A percentile compares a stretch with the other conserved stretches of the same genome.
Evolutionary conservation across 2,113 vertebrate genomes (phyloP).

Genomic region (Sylvia atricapilla): DNA sequence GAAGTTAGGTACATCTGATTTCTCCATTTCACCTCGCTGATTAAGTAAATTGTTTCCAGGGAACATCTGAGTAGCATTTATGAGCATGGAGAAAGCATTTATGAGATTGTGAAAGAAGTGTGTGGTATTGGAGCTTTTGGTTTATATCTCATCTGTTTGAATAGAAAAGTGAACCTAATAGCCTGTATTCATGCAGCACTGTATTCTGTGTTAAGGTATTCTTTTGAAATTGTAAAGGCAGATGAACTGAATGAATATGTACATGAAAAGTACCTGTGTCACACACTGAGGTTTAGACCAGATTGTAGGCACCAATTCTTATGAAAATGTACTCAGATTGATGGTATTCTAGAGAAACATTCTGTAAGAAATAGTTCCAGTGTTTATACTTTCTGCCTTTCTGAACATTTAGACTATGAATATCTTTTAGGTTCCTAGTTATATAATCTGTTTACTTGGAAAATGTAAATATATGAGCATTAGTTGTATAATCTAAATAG

Average conservation of each 20-base stretch:
- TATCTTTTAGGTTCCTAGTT: constrained; percentile 41
- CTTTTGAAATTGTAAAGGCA: background rate
- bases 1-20: background rate
- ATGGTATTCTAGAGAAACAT: background rate
- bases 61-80: background rate
- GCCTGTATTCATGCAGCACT: background rate
- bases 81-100: background rate
- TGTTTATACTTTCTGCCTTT: constrained; percentile 7
- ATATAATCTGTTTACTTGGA: constrained; percentile 63
- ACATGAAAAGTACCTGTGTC: background rate
- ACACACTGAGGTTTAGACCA: background rate
- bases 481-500: constrained; percentile 58
- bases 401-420: constrained; percentile 26
- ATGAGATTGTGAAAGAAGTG: background rate
- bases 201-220: background rate
- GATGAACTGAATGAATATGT: background rate
- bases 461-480: constrained; percentile 45
- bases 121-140: background rate
- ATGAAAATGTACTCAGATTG: background rate
- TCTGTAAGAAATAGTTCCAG: background rate
- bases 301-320: background rate
- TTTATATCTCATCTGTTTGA: background rate
- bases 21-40: background rate
- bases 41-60: background rate
- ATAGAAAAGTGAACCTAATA: background rate